Conservation (phyloP, 2,888 invertebrate genomes). For the Scaptomyza caliginosa region DNA sequence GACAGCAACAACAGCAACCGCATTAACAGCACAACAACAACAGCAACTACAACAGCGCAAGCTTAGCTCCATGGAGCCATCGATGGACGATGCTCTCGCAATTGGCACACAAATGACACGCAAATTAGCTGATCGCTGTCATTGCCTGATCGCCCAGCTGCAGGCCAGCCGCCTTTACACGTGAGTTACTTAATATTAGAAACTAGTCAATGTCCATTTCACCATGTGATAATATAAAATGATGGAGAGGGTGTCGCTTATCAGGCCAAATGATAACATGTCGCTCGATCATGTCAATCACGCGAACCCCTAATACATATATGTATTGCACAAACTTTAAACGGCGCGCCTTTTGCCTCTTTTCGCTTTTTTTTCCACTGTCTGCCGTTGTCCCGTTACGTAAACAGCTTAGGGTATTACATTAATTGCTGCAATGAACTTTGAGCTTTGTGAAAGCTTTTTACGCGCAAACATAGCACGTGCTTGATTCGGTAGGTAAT, state of each 20-base stretch:
- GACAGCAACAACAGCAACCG: constrained; percentile 23
- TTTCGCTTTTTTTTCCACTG: neutral
- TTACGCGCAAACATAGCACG: neutral
- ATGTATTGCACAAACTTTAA: constrained; percentile 13
- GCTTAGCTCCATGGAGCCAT: constrained; percentile 68
- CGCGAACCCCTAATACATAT: constrained; percentile 41
- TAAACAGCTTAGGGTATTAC: constrained; percentile 17
- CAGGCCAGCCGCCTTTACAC: constrained; percentile 80
- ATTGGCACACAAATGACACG: constrained; percentile 81
- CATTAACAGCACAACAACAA: constrained; percentile 44
- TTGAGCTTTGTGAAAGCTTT: neutral
- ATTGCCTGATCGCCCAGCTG: constrained; percentile 63
- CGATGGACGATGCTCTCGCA: constrained; percentile 80
- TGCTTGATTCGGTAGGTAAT: neutral
- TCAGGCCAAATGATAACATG: constrained; percentile 50
- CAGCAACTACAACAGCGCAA: constrained; percentile 64
- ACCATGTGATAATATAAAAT: constrained; percentile 31
- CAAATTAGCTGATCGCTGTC: constrained; percentile 62
- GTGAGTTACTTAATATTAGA: constrained; percentile 69
- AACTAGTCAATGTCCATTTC: neutral
- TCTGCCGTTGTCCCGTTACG: constrained; percentile 27
- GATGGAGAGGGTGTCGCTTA: constrained; percentile 7
- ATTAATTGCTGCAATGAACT: neutral
- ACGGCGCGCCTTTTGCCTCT: constrained; percentile 32
- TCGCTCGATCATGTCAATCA: constrained; percentile 60